A percentile compares a stretch with the other conserved stretches of the same genome.
Evolutionary conservation across 2,113 vertebrate species (phyloP).

Genomic region (Nematolebias whitei): DNA sequence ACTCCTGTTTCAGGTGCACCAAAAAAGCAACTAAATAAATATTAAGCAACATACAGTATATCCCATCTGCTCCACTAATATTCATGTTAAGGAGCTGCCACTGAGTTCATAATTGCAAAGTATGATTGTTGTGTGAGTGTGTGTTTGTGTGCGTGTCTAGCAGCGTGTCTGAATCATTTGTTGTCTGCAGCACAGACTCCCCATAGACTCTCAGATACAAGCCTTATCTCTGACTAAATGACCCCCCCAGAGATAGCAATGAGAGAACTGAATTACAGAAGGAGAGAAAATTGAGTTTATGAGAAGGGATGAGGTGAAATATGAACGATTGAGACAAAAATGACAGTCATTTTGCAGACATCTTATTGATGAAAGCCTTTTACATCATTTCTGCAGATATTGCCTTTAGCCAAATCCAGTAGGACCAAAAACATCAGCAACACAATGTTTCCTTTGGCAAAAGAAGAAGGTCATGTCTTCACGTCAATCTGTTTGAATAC

Average conservation of each 20-base stretch:
- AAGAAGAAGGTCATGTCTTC: not conserved
- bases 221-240: conserved; percentile 53
- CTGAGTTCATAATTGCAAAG: not conserved
- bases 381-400: conserved; percentile 26
- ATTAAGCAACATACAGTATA: too few species aligned
- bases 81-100: too few species aligned
- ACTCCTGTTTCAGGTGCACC: too few species aligned
- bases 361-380: conserved; percentile 40
- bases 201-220: conserved; percentile 35
- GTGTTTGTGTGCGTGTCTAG: conserved; percentile 5
- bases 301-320: not conserved
- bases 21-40: too few species aligned
- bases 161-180: conserved; percentile 52
- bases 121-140: conserved; percentile 6
- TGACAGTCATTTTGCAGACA: conserved; percentile 24
- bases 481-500: too few species aligned
- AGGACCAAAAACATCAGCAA: conserved; percentile 32
- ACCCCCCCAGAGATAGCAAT: conserved; percentile 59
- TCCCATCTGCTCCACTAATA: too few species aligned
- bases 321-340: not conserved
- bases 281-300: not conserved
- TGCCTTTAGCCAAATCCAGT: conserved; percentile 39
- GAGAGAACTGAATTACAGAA: conserved; percentile 12
- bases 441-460: conserved; percentile 37
- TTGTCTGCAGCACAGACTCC: conserved; percentile 52